Percentiles rank a stretch among this genome's conserved stretches.
These are phyloP conservation scores for Pongo pygmaeus DNA, from an alignment of 2,113 vertebrate species.

Conservation along the genomic window DNA sequence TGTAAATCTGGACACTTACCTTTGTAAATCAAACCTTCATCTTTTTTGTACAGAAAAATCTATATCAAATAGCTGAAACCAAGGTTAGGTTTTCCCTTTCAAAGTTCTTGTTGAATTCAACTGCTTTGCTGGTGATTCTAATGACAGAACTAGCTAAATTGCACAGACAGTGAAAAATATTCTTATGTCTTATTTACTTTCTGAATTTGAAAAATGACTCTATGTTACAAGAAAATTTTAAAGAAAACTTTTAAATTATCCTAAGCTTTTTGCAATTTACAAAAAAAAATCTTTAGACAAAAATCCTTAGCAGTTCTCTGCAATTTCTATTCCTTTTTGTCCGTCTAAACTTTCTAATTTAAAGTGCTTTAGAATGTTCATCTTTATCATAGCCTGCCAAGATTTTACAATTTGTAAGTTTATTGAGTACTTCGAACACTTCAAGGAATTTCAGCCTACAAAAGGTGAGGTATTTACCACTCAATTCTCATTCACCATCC, in stretches of 20 bases:
- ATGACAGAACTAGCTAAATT: neutral
- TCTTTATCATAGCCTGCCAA: neutral
- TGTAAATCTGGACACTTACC: constrained; percentile 9
- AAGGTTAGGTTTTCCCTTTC: neutral
- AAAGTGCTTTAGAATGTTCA: neutral
- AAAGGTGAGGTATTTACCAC: neutral
- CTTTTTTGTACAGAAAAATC: neutral
- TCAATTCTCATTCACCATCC: neutral
- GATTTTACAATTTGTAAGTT: neutral
- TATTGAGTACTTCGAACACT: neutral
- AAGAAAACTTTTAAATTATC: constrained; percentile 14
- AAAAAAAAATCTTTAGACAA: neutral
- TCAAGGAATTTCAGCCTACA: neutral
- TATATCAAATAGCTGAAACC: neutral
- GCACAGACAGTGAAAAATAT: neutral
- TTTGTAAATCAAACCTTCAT: constrained; percentile 2
- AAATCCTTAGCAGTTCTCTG: neutral
- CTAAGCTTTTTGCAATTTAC: neutral
- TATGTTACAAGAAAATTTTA: neutral
- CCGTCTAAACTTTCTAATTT: constrained; percentile 30
- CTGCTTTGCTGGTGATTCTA: neutral
- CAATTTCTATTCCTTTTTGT: neutral
- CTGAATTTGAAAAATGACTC: constrained; percentile 32
- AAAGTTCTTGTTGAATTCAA: neutral
- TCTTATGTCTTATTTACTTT: neutral